Evolutionary conservation across 1,140 invertebrate species (phyloP), one percentile per base, ranked within the genome.

Genomic region (Ylistrum balloti): DNA sequence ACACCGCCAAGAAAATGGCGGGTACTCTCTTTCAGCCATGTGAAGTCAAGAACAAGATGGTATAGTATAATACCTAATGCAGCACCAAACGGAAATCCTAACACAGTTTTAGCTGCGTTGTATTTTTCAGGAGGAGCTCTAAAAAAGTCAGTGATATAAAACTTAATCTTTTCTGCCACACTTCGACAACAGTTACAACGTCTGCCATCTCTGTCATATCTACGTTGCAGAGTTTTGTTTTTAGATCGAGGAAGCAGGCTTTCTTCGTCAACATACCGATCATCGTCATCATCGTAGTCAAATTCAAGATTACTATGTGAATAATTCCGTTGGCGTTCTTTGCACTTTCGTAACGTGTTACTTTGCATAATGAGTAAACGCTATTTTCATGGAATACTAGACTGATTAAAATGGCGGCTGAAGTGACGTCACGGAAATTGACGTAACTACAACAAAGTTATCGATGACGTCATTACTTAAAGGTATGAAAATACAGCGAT

Each of bases 41-140:
- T 88, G 7, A 91, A 93, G 33, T 91, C 88, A 17, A 94, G 91
- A 0, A 95, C 85, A 38, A 74, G 33, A 41, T 89, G 88, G 88
- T 93, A 93, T 0, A 95, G 74, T 2, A 88, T 86, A n/a, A 41
- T 85, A 33, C 86, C 90, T 85, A 91, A 7, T 7, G 86, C 11
- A 48, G 86, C n/a, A 33, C 90, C 90, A 35, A 87, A 87, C 0
- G 90, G 90, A 45, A 91, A 91, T 86, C 90, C 90, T 33, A 91
- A 33, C 20, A 86, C 33, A 11, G 90, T 88, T 48, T 91, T 91
- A 2, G 88, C n/a, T 33, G 88, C 33, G 2, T 28, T 74, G 85
- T 91, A 91, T 0, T 86, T 17, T 34, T 89, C 90, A 15, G 90
- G 56, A 32, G 45, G 45, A 28, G 88, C 86, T 1, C 20, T 85